These are phyloP conservation scores for Myzus persicae DNA, from an alignment of 1,140 invertebrate species.

Conservation along the genomic window DNA sequence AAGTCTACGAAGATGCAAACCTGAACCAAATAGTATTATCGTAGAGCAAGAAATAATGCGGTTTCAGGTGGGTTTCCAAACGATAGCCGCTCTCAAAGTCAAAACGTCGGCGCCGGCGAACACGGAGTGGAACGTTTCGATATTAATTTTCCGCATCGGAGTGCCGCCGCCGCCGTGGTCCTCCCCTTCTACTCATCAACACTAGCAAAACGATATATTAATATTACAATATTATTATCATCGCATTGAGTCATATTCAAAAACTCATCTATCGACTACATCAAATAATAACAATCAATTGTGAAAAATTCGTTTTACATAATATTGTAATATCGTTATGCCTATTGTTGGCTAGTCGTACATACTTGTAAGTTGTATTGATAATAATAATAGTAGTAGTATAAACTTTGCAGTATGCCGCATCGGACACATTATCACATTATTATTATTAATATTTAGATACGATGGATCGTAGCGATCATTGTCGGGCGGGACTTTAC, in stretches of 20 bases:
- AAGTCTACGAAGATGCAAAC: not conserved
- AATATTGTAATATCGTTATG: not conserved
- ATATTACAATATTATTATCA: not conserved
- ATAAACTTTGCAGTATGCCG: not conserved
- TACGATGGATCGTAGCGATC: not conserved
- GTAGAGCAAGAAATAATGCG: not conserved
- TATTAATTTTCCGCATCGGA: not conserved
- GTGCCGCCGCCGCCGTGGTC: no score
- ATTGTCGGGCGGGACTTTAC: not conserved
- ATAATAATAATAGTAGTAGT: not conserved
- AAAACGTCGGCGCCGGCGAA: not conserved
- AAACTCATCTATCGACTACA: not conserved
- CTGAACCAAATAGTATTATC: not conserved
- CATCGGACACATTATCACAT: not conserved
- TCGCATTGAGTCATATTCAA: not conserved
- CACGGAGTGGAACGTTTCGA: not conserved
- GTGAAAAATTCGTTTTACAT: not conserved
- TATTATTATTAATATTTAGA: not conserved
- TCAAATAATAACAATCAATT: not conserved
- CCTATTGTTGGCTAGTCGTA: not conserved
- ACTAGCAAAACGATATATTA: not conserved
- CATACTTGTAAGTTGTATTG: no score
- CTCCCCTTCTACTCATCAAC: not conserved
- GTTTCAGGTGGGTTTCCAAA: not conserved
- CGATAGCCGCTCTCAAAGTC: not conserved